These are phyloP conservation scores for Hydropotes inermis DNA, from an alignment of 2,113 vertebrate genomes.

Conservation along the genomic window DNA sequence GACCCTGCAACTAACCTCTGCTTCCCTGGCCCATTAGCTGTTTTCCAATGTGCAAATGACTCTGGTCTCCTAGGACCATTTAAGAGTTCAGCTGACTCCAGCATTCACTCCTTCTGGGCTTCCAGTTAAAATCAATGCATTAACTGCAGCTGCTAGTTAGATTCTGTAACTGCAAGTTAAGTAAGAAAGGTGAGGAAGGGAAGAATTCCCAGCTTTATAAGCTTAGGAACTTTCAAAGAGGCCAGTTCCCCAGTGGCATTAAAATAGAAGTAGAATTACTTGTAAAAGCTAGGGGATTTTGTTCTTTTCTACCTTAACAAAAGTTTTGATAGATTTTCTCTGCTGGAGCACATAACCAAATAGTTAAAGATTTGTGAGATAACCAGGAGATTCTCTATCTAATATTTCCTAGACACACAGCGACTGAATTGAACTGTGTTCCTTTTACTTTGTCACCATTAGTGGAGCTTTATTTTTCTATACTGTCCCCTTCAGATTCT, in stretches of 20 bases:
- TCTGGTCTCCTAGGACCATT: constrained; percentile 13
- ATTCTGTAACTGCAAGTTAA: not conserved
- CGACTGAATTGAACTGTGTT: constrained; percentile 43
- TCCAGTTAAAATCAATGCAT: constrained; percentile 61
- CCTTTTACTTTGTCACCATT: constrained; percentile 48
- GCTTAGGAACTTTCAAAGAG: constrained; percentile 26
- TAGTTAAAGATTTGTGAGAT: constrained; percentile 61
- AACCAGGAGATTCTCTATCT: constrained; percentile 67
- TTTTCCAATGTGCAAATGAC: constrained; percentile 48
- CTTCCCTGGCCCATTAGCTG: constrained; percentile 43
- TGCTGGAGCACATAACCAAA: constrained; percentile 67
- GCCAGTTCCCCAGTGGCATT: constrained; percentile 17
- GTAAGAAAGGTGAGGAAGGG: not conserved
- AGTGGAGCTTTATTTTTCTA: constrained; percentile 8
- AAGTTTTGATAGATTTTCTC: constrained; percentile 65
- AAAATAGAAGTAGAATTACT: constrained; percentile 49
- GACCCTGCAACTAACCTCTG: not conserved
- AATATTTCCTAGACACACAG: constrained; percentile 41
- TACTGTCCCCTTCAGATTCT: constrained; percentile 26
- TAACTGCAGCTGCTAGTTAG: constrained; percentile 2
- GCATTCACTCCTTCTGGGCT: not conserved
- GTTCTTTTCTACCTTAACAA: constrained; percentile 50
- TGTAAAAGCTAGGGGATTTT: constrained; percentile 28
- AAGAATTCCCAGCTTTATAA: not conserved
- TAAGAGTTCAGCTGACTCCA: constrained; percentile 41